Conservation (phyloP, 2,797 vertebrate genomes). For the Hoplostethus atlanticus region DNA sequence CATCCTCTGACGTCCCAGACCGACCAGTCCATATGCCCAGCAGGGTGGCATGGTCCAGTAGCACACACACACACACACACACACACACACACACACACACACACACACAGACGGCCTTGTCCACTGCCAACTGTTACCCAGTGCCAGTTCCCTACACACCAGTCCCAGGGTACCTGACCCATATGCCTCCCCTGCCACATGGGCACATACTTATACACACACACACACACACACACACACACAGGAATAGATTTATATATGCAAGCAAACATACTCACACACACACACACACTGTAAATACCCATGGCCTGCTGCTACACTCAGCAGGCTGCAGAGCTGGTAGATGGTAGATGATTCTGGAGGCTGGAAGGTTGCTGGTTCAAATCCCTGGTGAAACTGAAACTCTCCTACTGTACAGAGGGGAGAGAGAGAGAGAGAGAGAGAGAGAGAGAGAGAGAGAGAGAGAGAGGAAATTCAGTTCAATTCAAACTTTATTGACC, state of each 20-base stretch:
- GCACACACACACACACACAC: neutral
- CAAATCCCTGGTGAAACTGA: no score
- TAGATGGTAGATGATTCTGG: no score
- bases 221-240: neutral
- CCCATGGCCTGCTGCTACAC: neutral
- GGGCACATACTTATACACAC: neutral
- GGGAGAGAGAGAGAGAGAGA: neutral
- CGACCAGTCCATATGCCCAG: slow-evolving; percentile 60
- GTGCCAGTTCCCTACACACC: slow-evolving; percentile 6
- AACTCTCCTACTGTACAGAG: no score
- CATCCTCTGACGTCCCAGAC: slow-evolving; percentile 52
- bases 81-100: neutral
- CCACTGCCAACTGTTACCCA: slow-evolving; percentile 56
- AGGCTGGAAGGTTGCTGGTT: no score
- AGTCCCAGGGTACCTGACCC: slow-evolving; percentile 63
- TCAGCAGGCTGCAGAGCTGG: neutral
- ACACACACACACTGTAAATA: slow-evolving; percentile 25
- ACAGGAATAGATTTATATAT: no score
- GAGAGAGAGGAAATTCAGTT: neutral
- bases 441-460: neutral
- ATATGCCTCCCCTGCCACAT: slow-evolving; percentile 50
- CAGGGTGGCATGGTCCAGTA: neutral
- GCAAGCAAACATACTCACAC: no score
- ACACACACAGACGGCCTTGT: neutral
- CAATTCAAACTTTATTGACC: no score